Base-by-base conservation (phyloP, 2,888 invertebrate species). In the Hirtodrosophila cameraria region DNA sequence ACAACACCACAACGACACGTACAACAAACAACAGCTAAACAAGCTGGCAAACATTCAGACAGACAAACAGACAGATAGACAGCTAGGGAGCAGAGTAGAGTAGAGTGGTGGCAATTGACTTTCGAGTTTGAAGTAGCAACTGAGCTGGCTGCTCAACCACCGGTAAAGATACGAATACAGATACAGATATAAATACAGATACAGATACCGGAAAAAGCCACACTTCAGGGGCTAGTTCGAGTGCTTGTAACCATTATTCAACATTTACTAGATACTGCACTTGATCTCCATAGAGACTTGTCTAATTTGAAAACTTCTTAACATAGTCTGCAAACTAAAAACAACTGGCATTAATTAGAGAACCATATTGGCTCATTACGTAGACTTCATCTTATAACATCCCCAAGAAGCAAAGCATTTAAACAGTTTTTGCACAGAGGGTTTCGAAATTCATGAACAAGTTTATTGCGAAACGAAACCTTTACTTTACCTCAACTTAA, bases 1-100 rank as follows among this genome's bases (percentile, higher is more conserved):
- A 81, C 62, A 73, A 76, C 84, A 69, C 78, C 73, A 59, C 72
- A 60, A 53, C 59, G 64, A 78, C 79, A 80, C 73, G 84, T 75
- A 76, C 66, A 76, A 59, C 79, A 86, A 80, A 73, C 81, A 73
- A 64, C 46, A 49, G 61, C 33, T 30, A 69, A 66, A 60, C 67
- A 69, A 60, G 53, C 31, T 15, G 31, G 36, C 67, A 66, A 58
- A 53, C 41, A 52, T 31, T 31, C 38, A 30, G 35, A 63, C 6
- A 53, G 55, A 9, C 23, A 39, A 2, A 41, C 8, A 31, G 8
- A 12, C 3, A 23, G 28, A 16, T 13, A 41, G 27, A 20, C 4
- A 36, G 8, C 13, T 9, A 23, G 27, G 9, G 6, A 16, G 23
- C 23, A n/a, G 13, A 23, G 35, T 2, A 16, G 28, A 15, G 39